Conservation (phyloP, 2,113 vertebrate species). For the Rousettus leschenaultii region DNA sequence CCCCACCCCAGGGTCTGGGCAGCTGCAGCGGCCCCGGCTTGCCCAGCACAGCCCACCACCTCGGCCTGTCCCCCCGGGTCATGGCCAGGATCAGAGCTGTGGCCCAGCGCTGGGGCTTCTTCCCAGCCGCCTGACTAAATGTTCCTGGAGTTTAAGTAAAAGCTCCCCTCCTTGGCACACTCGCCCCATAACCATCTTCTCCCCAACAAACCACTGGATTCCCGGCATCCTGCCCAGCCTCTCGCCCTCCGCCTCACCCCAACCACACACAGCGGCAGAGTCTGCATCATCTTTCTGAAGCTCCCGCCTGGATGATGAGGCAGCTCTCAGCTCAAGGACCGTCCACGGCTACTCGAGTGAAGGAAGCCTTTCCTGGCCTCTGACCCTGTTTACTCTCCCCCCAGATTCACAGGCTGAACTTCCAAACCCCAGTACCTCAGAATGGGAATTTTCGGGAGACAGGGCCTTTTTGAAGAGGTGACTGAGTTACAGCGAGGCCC, state of each 20-base stretch:
- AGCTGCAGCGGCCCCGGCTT: rapidly evolving
- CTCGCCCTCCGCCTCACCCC: rapidly evolving
- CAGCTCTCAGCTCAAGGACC: background rate
- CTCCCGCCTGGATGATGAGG: background rate
- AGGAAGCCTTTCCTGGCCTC: background rate
- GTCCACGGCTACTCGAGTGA: rapidly evolving
- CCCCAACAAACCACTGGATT: background rate
- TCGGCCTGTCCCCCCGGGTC: background rate
- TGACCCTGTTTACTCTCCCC: background rate
- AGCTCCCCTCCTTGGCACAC: background rate
- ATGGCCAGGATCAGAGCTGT: rapidly evolving
- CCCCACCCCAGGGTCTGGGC: background rate
- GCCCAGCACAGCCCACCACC: background rate
- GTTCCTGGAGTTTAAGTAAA: background rate
- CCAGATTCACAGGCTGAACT: background rate
- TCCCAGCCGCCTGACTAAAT: background rate
- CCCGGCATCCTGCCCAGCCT: background rate
- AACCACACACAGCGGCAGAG: rapidly evolving
- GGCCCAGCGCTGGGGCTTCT: background rate
- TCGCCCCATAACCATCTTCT: background rate
- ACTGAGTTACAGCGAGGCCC: background rate
- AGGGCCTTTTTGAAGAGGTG: background rate
- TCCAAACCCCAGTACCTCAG: background rate
- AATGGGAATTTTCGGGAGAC: background rate
- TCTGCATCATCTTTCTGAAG: background rate